Evolutionary conservation across 2,888 invertebrate genomes (phyloP), one percentile per base, ranked within the genome.

Genomic region (Hydroisotoma schaefferi): DNA sequence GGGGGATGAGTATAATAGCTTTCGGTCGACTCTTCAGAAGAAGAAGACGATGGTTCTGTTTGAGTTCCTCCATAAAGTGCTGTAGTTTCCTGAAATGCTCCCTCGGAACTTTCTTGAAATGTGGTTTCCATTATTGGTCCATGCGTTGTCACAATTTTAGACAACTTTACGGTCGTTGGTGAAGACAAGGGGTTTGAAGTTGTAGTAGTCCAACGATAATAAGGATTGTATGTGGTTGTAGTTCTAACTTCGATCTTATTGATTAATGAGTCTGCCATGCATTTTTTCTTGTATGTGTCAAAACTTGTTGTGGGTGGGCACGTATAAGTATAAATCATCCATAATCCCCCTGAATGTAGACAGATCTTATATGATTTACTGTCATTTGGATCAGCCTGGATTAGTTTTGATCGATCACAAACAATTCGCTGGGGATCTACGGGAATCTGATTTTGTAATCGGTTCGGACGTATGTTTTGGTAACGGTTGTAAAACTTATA

Each of bases 271-370:
- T 15, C 26, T 46, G 46, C 5, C 10, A 37, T 29, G 22, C 52
- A 52, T 37, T 29, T 12, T 18, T 3, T 5, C 3, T 5, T 22
- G 2, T 20, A 2, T 10, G 10, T n/a, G 12, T 52, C 12, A n/a
- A 37, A 52, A 15, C 23, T 18, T 37, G 37, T 52, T 4, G 10
- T 3, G 5, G 12, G 8, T 22, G 52, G 52, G 23, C 52, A 52
- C 18, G 22, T 5, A n/a, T 52, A 52, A 8, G 52, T 12, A 27
- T 52, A 52, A 4, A 37, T 10, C 3, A 52, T 37, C 52, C 52
- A 52, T 23, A 22, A 37, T 4, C 52, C 15, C 2, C 52, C 52
- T 15, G 5, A n/a, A 25, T 27, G 22, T 18, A 52, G 20, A 25
- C 52, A 52, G 18, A 52, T 20, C 25, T 33, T 37, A 20, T 52